phyloP scores from a whole-genome alignment of 1,140 invertebrate genomes.

The Olivierus martensii region DNA sequence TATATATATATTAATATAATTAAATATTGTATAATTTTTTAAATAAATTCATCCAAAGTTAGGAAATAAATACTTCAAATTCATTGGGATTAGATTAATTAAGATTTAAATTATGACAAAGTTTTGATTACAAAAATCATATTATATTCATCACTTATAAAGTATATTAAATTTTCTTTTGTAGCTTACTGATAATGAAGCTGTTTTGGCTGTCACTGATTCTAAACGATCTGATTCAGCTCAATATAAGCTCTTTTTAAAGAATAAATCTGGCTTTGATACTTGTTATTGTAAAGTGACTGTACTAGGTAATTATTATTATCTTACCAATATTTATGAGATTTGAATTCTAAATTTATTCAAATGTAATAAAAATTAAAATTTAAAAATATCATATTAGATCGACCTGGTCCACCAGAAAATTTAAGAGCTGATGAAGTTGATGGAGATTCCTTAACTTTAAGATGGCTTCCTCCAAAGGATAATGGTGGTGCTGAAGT shows the following conservation, averaged over 20 bases:
- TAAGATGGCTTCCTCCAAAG: constrained; percentile 91
- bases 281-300: constrained; percentile 85
- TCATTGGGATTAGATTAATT: too few species aligned
- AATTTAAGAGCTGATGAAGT: constrained; percentile 85
- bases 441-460: constrained; percentile 82
- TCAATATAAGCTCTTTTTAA: constrained; percentile 78
- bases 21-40: too few species aligned
- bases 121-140: too few species aligned
- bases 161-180: constrained; percentile 13
- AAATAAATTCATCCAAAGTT: too few species aligned
- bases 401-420: constrained; percentile 73
- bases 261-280: constrained; percentile 89
- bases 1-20: too few species aligned
- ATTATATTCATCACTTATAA: too few species aligned
- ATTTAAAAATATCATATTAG: constrained; percentile 60
- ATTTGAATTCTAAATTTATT: not conserved
- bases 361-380: not conserved
- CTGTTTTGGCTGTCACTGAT: constrained; percentile 75
- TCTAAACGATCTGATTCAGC: constrained; percentile 81
- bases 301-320: constrained; percentile 47
- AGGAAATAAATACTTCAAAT: too few species aligned
- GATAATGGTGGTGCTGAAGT: constrained; percentile 90
- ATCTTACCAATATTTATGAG: not conserved
- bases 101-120: too few species aligned
- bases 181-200: constrained; percentile 68